These are phyloP conservation scores for Hemibagrus wyckioides DNA, from an alignment of 2,113 vertebrate species.

Conservation along the genomic window DNA sequence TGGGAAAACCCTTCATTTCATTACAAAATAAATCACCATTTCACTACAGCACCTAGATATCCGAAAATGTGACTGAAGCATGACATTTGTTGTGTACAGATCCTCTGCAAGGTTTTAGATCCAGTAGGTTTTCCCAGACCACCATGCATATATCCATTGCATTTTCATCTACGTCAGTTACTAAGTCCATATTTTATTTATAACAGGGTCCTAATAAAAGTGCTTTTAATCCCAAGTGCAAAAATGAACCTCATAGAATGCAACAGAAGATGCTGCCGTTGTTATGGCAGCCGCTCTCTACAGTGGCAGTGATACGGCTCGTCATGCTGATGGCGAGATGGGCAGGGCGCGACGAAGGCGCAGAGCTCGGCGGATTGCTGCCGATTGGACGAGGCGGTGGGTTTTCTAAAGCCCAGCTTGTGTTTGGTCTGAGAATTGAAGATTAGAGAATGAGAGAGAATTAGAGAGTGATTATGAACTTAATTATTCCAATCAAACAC, in stretches of 20 bases:
- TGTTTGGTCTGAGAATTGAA: slow-evolving; percentile 62
- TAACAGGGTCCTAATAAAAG: background rate
- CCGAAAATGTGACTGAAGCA: background rate
- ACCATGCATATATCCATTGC: too few species aligned
- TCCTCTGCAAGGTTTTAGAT: background rate
- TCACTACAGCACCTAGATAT: background rate
- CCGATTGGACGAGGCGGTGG: slow-evolving; percentile 79
- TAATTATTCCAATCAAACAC: background rate
- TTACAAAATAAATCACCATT: background rate
- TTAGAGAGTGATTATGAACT: background rate
- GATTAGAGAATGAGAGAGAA: background rate
- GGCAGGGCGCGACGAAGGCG: slow-evolving; percentile 65
- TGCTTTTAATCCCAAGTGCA: background rate
- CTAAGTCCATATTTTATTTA: background rate
- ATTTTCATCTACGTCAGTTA: background rate
- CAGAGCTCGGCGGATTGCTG: slow-evolving; percentile 64
- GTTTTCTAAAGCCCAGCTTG: slow-evolving; percentile 76
- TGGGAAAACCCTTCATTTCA: background rate
- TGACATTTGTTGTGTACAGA: background rate
- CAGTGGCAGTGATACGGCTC: slow-evolving; percentile 79
- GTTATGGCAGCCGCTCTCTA: slow-evolving; percentile 82
- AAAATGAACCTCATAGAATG: slow-evolving; percentile 72
- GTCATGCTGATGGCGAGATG: slow-evolving; percentile 77
- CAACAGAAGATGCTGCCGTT: slow-evolving; percentile 83
- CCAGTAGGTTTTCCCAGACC: background rate